Base-by-base conservation (phyloP, 2,888 invertebrate genomes). In the Heliconius ethilla region DNA sequence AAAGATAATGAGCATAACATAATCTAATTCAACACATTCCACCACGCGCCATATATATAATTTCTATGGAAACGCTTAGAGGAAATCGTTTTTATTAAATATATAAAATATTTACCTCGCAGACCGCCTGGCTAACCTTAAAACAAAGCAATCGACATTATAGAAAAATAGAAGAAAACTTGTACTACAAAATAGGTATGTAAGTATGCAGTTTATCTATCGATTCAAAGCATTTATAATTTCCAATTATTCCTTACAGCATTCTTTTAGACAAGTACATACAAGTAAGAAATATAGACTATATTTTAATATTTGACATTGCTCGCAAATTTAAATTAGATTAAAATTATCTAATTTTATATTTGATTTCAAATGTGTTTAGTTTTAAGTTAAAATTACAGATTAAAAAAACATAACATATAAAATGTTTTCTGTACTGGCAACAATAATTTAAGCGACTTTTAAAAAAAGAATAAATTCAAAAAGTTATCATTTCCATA, bases 11-110 rank as follows among this genome's bases (percentile, higher is more conserved):
- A 70, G 59, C 40, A 25, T 27, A 29, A 40, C 76, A 78, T 78
- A 73, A 78, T 78, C 62, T 75, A 76, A 76, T 79, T 76, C 75
- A 78, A 75, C 73, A 75, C 79, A 82, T 82, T 77, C 80, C 80
- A 33, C 78, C 82, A 81, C 82, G 82, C 74, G 80, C 79, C 76
- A 76, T 75, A 75, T 75, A 70, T 70, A 73, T 51, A 77, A 76
- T 81, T 79, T 78, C 75, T 40, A 74, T 74, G 66, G 59, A 27
- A 77, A 75, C 76, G 27, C 67, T 76, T 72, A 74, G 55, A 78
- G 78, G 70, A 70, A 78, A 9, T 70, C n/a, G 66, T 65, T 33
- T 62, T 75, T 79, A 51, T 73, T 62, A 78, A 66, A 72, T 75
- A 29, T 75, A 77, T 77, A 73, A 40, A 75, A 72, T 69, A 69